A percentile compares a stretch with the other conserved stretches of the same genome.
These are phyloP conservation scores for Hybognathus amarus DNA, from an alignment of 2,797 vertebrate species.

Conservation along the genomic window DNA sequence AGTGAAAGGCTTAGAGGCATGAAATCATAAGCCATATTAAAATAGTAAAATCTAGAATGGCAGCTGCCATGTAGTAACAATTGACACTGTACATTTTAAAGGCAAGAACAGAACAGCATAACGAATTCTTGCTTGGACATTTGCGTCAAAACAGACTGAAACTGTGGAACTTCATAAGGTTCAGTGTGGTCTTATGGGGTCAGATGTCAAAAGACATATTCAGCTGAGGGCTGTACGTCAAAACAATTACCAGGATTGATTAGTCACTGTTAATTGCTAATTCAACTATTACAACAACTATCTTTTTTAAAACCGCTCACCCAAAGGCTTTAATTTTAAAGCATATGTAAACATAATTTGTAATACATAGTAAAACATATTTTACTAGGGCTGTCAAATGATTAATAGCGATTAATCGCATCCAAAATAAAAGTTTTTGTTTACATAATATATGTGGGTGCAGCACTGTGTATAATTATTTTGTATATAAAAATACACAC, in stretches of 20 bases:
- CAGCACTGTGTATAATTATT: too few species aligned
- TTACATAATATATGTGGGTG: too few species aligned
- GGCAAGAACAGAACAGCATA: not conserved
- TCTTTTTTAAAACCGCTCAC: not conserved
- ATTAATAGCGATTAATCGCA: too few species aligned
- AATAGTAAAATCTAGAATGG: not conserved
- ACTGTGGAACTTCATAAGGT: not conserved
- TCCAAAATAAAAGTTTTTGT: too few species aligned
- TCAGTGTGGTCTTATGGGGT: slow-evolving; percentile 31
- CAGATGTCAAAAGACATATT: slow-evolving; percentile 36
- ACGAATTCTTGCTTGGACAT: not conserved
- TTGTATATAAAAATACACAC: too few species aligned
- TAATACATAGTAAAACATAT: too few species aligned
- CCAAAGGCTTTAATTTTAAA: not conserved
- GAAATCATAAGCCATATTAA: slow-evolving; percentile 29
- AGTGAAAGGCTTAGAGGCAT: slow-evolving; percentile 3
- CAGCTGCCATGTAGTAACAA: not conserved
- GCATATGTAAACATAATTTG: not conserved
- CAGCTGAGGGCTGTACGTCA: slow-evolving; percentile 9
- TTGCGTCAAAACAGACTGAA: not conserved
- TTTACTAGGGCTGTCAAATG: too few species aligned
- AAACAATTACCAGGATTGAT: not conserved
- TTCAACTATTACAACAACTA: not conserved
- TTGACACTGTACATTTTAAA: not conserved
- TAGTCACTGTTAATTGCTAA: not conserved